A percentile compares a stretch with the other conserved stretches of the same genome.
phyloP scores from a whole-genome alignment of 2,113 vertebrate species.

The Stercorarius parasiticus region DNA sequence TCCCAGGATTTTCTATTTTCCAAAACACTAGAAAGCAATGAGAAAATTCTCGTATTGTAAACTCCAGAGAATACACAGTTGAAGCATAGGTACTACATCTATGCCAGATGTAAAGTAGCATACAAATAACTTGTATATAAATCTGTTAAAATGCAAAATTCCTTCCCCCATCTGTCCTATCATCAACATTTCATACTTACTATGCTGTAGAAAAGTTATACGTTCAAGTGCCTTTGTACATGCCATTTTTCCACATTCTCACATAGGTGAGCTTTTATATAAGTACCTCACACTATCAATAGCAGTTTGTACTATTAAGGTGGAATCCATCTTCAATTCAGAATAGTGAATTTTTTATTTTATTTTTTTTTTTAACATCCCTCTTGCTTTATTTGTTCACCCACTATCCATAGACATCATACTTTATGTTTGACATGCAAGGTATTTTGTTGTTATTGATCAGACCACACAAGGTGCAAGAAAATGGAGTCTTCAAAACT shows the following conservation, averaged over 20 bases:
- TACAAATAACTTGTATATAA: background rate
- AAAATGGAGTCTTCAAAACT: background rate
- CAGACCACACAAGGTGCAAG: background rate
- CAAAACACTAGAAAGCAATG: background rate
- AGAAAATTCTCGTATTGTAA: background rate
- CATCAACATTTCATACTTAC: background rate
- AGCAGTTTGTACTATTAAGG: background rate
- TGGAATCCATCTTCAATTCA: background rate
- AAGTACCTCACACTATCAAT: background rate
- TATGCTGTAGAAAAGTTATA: background rate
- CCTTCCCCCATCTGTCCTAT: background rate
- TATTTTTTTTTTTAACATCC: background rate
- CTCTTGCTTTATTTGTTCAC: background rate
- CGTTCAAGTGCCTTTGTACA: background rate
- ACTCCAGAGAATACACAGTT: background rate
- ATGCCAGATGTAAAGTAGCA: fast-evolving
- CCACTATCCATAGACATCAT: background rate
- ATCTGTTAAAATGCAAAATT: background rate
- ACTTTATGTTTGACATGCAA: background rate
- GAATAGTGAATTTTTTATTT: background rate
- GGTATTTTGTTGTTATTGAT: background rate
- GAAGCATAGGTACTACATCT: background rate
- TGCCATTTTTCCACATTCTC: background rate
- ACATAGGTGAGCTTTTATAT: background rate
- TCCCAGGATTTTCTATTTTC: background rate